These are phyloP conservation scores for Salminus brasiliensis DNA, from an alignment of 2,113 vertebrate genomes.

Conservation along the genomic window DNA sequence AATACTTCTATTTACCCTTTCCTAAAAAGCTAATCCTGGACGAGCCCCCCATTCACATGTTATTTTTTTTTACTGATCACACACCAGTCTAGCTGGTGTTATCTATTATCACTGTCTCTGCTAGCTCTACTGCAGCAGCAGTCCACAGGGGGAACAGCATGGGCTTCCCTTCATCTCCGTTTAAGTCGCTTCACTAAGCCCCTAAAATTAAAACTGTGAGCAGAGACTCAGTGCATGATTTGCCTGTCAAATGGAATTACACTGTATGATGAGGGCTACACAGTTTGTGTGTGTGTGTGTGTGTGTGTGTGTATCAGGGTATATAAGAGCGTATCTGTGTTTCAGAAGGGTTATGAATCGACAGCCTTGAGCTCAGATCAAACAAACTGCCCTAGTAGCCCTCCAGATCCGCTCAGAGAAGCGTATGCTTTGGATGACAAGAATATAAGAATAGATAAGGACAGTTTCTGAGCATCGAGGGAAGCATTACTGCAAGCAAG, in stretches of 20 bases:
- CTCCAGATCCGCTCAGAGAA: not conserved
- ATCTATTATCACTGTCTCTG: not conserved
- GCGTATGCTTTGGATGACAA: not conserved
- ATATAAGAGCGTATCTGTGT: constrained; percentile 3
- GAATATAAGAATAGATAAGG: not conserved
- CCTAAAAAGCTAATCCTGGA: not conserved
- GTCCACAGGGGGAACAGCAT: not conserved
- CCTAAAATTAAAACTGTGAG: constrained; percentile 18
- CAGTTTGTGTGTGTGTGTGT: not conserved
- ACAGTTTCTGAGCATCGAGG: not conserved
- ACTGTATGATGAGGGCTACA: constrained; percentile 16
- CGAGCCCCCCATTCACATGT: not conserved
- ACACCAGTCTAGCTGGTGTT: not conserved
- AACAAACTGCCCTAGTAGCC: constrained; percentile 20
- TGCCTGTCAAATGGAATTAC: constrained; percentile 38
- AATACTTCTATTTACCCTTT: not conserved
- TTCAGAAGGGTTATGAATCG: not conserved
- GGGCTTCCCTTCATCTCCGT: not conserved
- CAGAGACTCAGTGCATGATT: not conserved
- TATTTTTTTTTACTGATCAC: not conserved
- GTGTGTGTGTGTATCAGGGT: not conserved
- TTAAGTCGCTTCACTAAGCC: not conserved
- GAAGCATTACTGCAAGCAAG: too few relatives aligned
- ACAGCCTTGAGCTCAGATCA: constrained; percentile 18
- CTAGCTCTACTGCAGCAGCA: not conserved